These are phyloP conservation scores for Aphelenchoides fujianensis DNA, from an alignment of 1,140 invertebrate genomes.

Conservation along the genomic window DNA sequence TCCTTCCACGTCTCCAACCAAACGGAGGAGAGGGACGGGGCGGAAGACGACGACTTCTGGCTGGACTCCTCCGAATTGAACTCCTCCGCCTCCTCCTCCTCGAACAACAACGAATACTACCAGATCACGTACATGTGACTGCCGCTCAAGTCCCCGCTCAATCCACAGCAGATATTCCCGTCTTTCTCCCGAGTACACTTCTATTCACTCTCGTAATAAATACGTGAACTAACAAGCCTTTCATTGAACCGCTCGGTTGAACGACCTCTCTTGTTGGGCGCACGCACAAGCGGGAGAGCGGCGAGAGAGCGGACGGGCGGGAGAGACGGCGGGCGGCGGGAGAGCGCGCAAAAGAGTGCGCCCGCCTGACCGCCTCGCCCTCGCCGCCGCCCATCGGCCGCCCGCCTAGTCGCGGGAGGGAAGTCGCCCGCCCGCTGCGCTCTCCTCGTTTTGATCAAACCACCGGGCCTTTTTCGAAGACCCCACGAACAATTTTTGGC, in stretches of 20 bases:
- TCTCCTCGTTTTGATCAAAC: not conserved
- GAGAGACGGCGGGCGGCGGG: not conserved
- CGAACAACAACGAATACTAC: conserved; percentile 21
- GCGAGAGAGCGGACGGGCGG: not conserved
- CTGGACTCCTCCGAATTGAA: conserved; percentile 14
- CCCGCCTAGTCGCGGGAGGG: not conserved
- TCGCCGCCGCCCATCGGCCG: not conserved
- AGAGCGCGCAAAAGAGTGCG: not conserved
- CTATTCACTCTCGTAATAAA: too few species aligned
- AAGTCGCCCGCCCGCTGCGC: not conserved
- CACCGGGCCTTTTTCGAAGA: conserved; percentile 1
- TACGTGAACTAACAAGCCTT: conserved; percentile 11
- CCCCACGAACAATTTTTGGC: conserved; percentile 7
- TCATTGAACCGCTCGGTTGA: not conserved
- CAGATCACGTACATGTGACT: conserved; percentile 23
- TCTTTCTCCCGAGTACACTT: conserved; percentile 13
- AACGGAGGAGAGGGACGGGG: not conserved
- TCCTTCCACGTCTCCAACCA: conserved; percentile 7
- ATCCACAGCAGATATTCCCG: not conserved
- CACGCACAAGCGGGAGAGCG: not conserved
- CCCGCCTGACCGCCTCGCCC: not conserved
- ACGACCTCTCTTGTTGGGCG: not conserved
- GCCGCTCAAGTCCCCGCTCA: conserved; percentile 16
- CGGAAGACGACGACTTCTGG: not conserved
- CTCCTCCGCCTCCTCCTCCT: not conserved